Base-by-base conservation (phyloP, 2,113 vertebrate species). In the Clarias gariepinus region DNA sequence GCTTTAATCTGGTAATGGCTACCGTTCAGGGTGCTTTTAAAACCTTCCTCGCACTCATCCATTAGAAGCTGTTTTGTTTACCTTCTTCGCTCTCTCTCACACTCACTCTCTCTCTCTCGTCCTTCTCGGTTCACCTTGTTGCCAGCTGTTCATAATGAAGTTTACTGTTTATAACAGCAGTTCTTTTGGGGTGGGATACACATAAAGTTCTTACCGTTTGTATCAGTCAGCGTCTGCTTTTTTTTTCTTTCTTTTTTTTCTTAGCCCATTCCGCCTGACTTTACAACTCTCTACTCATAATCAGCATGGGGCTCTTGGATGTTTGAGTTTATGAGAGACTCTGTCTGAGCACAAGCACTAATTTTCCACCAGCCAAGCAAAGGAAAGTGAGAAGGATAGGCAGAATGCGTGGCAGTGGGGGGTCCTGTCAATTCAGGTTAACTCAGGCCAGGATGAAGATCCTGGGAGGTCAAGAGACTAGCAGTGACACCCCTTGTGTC, bases 111-210 rank as follows among this genome's bases (percentile, higher is more conserved):
- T 66, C 16, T 52, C 64, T 13, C n/a, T 25, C 53, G 47, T 91
- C 91, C 93, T 91, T 94, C 94, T 95, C 93, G 90, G 94, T 94
- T 95, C 95, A 96, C 96, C 95, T 95, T 96, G 95, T 95, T 96
- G 76, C 82, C 86, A 90, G 89, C 87, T 89, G 84, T 87, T 89
- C 82, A 33, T 80, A 87, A 91, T 90, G 86, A 90, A 85, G 81
- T 89, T 86, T 89, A 83, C 85, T 82, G 64, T 91, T 86, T 76
- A 64, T 71, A 71, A 82, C 81, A 77, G 79, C 89, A 91, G 89
- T 85, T 84, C 79, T 89, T 47, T 87, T 83, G 84, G 82, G 88
- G 82, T 79, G 77, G 64, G 74, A 61, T 30, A 36, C 68, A 86
- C 16, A 83, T 84, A 84, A 77, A 87, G 60, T 60, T 76, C 36